Evolutionary conservation across 1,140 invertebrate genomes (phyloP).

Genomic region (Branchinecta lynchi): DNA sequence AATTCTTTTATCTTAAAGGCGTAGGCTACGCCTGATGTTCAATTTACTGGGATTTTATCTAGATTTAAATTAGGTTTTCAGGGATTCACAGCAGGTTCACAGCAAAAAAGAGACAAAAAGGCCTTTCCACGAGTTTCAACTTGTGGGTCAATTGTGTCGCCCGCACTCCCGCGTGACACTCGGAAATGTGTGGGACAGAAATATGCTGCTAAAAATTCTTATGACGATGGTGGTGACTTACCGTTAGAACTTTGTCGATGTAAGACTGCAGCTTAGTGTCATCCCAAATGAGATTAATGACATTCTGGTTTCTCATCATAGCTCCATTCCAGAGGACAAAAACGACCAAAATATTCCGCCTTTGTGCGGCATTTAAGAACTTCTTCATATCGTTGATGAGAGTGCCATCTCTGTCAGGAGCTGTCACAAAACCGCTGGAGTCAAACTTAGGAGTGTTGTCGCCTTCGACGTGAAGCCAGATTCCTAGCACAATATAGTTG

Average conservation of each 20-base stretch:
- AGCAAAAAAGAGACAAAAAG: too few relatives aligned
- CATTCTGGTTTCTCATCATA: slow-evolving; percentile 27
- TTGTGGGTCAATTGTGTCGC: too few relatives aligned
- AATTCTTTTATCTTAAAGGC: too few relatives aligned
- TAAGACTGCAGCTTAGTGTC: slow-evolving; percentile 32
- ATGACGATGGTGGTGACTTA: slow-evolving; percentile 20
- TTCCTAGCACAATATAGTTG: slow-evolving; percentile 25
- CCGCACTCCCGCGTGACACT: too few relatives aligned
- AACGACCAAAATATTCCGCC: slow-evolving; percentile 30
- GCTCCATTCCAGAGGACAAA: slow-evolving; percentile 34
- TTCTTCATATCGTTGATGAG: slow-evolving; percentile 23
- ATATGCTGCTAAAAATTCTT: too few relatives aligned
- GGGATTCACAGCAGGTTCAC: too few relatives aligned
- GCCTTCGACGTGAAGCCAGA: slow-evolving; percentile 35
- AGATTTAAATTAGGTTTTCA: too few relatives aligned
- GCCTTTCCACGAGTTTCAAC: too few relatives aligned
- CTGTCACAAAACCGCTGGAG: slow-evolving; percentile 23
- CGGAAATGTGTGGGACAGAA: too few relatives aligned
- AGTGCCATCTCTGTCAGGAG: slow-evolving; percentile 22
- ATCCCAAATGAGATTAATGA: slow-evolving; percentile 30
- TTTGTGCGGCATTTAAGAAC: slow-evolving; percentile 25
- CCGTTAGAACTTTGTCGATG: slow-evolving; percentile 31
- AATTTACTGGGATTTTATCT: too few relatives aligned
- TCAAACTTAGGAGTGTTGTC: slow-evolving; percentile 27
- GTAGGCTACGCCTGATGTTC: too few relatives aligned